A percentile compares a stretch with the other conserved stretches of the same genome.
Conservation (phyloP, 2,113 vertebrate species). For the Nothobranchius kuhntae region DNA sequence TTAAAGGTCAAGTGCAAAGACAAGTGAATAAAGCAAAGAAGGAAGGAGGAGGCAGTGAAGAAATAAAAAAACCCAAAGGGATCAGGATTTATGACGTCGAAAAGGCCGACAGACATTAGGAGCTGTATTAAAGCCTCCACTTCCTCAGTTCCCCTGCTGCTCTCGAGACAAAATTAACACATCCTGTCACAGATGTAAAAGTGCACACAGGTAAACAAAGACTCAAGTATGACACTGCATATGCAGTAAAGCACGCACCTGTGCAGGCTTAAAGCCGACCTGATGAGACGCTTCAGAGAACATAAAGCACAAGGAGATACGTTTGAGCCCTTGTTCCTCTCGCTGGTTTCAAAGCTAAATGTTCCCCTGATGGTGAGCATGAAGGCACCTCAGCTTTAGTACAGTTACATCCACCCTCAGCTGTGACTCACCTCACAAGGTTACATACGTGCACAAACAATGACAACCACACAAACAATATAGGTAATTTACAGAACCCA, state of each 20-base stretch:
- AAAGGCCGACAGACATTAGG: slow-evolving; percentile 1
- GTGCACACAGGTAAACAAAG: slow-evolving; percentile 28
- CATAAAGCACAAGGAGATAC: slow-evolving; percentile 10
- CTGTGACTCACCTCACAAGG: slow-evolving; percentile 49
- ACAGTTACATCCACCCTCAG: slow-evolving; percentile 42
- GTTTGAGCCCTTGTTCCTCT: slow-evolving; percentile 12
- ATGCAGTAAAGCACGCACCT: slow-evolving; percentile 6
- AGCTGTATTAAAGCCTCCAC: slow-evolving; percentile 1
- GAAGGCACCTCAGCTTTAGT: slow-evolving; percentile 32
- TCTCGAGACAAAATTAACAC: slow-evolving; percentile 5
- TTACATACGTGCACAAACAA: slow-evolving; percentile 8
- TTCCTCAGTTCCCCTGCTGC: slow-evolving; percentile 12
- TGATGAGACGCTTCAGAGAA: slow-evolving; percentile 23
- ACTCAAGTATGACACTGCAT: slow-evolving; percentile 16
- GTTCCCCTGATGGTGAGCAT: slow-evolving; percentile 25
- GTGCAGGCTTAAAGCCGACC: slow-evolving; percentile 33
- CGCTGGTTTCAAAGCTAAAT: slow-evolving; percentile 16
- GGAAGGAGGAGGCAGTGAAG: too few relatives aligned
- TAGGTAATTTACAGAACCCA: slow-evolving; percentile 7
- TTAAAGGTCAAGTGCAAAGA: too few relatives aligned
- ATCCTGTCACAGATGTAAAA: slow-evolving; percentile 23
- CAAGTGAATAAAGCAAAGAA: too few relatives aligned
- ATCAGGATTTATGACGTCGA: background rate
- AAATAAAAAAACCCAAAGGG: slow-evolving; percentile 17
- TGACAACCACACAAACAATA: slow-evolving; percentile 9